These are phyloP conservation scores for Hymenopus coronatus DNA, from an alignment of 2,888 invertebrate genomes.

Conservation along the genomic window DNA sequence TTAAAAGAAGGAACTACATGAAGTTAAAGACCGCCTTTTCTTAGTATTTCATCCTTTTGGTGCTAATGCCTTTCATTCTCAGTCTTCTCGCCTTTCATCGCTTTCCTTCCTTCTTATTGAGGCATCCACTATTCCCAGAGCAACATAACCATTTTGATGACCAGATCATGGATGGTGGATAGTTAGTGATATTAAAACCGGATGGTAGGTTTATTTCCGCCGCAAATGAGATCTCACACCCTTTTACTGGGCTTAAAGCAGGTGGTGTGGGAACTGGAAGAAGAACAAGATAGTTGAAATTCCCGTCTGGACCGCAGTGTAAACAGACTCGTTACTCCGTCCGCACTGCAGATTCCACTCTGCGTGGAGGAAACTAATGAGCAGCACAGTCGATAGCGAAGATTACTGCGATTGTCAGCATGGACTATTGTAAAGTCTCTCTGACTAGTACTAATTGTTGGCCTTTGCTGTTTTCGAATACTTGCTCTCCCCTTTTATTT, in stretches of 20 bases:
- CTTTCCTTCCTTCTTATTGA: too few species aligned
- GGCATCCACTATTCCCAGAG: too few species aligned
- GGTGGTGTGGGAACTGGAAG: not conserved
- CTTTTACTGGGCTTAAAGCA: not conserved
- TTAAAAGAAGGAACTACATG: too few species aligned
- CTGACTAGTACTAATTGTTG: not conserved
- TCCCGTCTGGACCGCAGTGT: not conserved
- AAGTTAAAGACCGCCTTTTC: too few species aligned
- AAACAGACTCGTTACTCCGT: not conserved
- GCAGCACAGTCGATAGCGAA: not conserved
- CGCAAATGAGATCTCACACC: not conserved
- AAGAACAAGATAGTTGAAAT: not conserved
- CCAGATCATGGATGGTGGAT: too few species aligned
- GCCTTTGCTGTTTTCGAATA: not conserved
- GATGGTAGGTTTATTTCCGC: too few species aligned
- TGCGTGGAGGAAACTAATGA: not conserved
- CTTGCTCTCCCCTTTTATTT: too few species aligned
- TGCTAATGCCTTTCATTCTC: too few species aligned
- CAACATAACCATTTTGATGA: too few species aligned
- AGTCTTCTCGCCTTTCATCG: too few species aligned
- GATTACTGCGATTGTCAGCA: not conserved
- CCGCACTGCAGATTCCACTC: slow-evolving; percentile 10
- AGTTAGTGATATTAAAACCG: too few species aligned
- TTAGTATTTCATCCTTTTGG: too few species aligned
- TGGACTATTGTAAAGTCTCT: not conserved